Conservation (phyloP, 2,888 invertebrate species). For the Drosophila cognata region DNA sequence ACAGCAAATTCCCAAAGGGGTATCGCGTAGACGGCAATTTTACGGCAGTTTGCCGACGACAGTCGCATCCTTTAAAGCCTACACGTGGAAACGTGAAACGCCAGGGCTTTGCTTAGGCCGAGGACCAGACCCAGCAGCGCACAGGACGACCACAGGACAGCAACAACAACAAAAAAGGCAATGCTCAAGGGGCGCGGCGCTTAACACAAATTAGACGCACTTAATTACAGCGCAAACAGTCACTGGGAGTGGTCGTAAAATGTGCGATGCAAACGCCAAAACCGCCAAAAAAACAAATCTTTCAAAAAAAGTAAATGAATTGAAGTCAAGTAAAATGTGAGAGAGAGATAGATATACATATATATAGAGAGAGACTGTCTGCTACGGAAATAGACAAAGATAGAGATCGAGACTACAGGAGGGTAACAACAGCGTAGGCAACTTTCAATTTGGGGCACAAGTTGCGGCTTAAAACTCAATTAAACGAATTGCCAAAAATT, state of each 20-base stretch:
- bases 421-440: constrained; percentile 12
- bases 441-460: constrained; percentile 62
- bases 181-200: constrained; percentile 72
- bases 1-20: constrained; percentile 55
- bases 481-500: constrained; percentile 74
- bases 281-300: constrained; percentile 29
- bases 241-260: constrained; percentile 61
- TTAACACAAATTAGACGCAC: constrained; percentile 81
- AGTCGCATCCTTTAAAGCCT: constrained; percentile 59
- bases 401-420: neutral
- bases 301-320: constrained; percentile 20
- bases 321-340: constrained; percentile 2
- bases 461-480: constrained; percentile 77
- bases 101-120: constrained; percentile 35
- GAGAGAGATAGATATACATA: neutral
- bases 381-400: constrained; percentile 14
- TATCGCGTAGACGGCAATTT: constrained; percentile 58
- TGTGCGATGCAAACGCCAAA: constrained; percentile 48
- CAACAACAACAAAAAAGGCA: constrained; percentile 38
- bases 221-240: constrained; percentile 79
- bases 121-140: constrained; percentile 14
- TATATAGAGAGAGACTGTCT: neutral
- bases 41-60: constrained; percentile 61
- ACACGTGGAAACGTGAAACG: constrained; percentile 32
- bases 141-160: constrained; percentile 17